Evolutionary conservation across 2,888 invertebrate species (phyloP).

Genomic region (Tenthredo livida): DNA sequence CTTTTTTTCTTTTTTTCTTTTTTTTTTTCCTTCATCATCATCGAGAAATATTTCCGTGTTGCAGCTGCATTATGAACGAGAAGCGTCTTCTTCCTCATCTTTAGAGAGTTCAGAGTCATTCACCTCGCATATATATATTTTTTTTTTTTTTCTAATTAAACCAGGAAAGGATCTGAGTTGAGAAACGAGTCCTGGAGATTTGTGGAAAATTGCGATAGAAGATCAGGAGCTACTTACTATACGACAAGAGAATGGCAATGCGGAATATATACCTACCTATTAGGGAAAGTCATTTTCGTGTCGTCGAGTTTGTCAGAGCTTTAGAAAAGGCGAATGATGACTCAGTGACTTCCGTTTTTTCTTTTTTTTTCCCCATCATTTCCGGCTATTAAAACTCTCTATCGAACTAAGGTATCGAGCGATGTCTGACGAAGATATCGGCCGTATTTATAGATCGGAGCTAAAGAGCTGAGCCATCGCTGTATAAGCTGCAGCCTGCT

Average conservation of each 20-base stretch:
- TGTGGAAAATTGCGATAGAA: not conserved
- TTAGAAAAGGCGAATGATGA: not conserved
- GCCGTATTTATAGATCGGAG: slow-evolving; percentile 29
- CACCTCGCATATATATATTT: not conserved
- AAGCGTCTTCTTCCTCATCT: not conserved
- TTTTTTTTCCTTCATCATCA: too few species aligned
- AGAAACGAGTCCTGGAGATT: not conserved
- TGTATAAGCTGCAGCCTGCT: too few species aligned
- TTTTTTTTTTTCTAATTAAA: not conserved
- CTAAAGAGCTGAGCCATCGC: not conserved
- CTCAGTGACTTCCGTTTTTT: slow-evolving; percentile 32
- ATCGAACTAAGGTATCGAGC: not conserved
- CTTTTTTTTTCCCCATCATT: not conserved
- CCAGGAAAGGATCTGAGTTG: not conserved
- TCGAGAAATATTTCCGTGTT: not conserved
- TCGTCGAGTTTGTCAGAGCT: not conserved
- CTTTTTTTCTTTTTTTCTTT: too few species aligned
- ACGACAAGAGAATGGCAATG: too few species aligned
- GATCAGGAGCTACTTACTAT: not conserved
- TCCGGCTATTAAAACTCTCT: slow-evolving; percentile 22
- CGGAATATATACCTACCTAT: too few species aligned
- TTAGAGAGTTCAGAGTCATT: not conserved
- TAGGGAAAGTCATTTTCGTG: not conserved
- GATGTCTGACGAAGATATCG: slow-evolving; percentile 46
- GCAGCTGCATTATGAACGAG: too few species aligned